Evolutionary conservation across 2,888 invertebrate genomes (phyloP).

Genomic region (Sepioteuthis lessoniana): DNA sequence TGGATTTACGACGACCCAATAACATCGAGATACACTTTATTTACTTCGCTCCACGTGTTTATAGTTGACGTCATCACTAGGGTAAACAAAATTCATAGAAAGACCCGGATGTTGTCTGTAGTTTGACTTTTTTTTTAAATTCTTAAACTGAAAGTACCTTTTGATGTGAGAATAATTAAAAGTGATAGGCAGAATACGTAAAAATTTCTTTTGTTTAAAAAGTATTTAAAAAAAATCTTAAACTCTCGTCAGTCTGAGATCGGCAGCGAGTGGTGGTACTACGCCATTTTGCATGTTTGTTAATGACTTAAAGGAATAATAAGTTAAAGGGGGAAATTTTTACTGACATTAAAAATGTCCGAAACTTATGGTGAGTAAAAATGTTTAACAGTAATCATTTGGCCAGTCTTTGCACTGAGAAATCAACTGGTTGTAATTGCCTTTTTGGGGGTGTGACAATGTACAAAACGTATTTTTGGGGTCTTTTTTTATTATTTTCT

Average conservation of each 20-base stretch:
- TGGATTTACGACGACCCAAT: no score
- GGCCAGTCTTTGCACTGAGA: background rate
- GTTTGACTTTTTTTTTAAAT: background rate
- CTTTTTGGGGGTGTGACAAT: background rate
- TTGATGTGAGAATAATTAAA: background rate
- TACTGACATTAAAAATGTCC: conserved; percentile 40
- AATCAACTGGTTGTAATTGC: background rate
- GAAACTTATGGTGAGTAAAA: conserved; percentile 47
- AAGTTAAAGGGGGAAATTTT: conserved; percentile 34
- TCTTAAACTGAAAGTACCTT: background rate
- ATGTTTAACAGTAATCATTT: background rate
- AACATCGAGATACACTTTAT: background rate
- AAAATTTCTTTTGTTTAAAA: background rate
- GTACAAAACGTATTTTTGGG: background rate
- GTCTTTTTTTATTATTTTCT: background rate
- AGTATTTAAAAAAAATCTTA: background rate
- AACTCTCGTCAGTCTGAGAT: conserved; percentile 43
- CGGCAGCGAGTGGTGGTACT: background rate
- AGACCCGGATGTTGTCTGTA: background rate
- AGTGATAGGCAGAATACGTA: background rate
- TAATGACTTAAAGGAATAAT: conserved; percentile 43
- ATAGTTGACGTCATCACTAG: conserved; percentile 44
- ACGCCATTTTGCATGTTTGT: conserved; percentile 46
- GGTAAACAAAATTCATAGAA: conserved; percentile 37
- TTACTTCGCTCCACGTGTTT: conserved; percentile 42